A percentile compares a stretch with the other conserved stretches of the same genome.
These are phyloP conservation scores for Phortica variegata DNA, from an alignment of 1,140 invertebrate species.

Conservation along the genomic window DNA sequence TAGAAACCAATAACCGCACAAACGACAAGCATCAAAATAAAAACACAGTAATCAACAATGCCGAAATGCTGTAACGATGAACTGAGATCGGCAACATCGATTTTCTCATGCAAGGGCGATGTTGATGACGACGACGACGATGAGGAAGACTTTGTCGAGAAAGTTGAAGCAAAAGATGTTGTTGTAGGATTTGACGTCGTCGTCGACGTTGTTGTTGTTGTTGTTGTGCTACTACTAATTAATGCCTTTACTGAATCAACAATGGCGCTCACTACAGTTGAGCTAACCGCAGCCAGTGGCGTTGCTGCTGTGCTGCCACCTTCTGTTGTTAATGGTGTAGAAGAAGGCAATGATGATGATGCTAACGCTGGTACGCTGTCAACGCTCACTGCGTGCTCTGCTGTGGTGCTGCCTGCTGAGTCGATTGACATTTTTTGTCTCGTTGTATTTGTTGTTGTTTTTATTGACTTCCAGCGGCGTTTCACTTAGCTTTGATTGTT, in stretches of 20 bases:
- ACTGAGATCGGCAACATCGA: conserved; percentile 59
- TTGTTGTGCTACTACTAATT: conserved; percentile 41
- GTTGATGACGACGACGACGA: neutral
- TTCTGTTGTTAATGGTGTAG: conserved; percentile 3
- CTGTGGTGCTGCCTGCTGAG: conserved; percentile 5
- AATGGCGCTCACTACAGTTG: conserved; percentile 21
- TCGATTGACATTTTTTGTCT: conserved; percentile 35
- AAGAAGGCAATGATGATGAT: conserved; percentile 1
- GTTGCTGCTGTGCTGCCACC: neutral
- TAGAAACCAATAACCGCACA: conserved; percentile 71
- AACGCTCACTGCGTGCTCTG: conserved; percentile 3
- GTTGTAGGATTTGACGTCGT: neutral
- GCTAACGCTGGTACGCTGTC: conserved; percentile 6
- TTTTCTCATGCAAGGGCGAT: conserved; percentile 16
- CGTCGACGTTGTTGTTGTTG: conserved; percentile 19
- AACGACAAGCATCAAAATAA: conserved; percentile 68
- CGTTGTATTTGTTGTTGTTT: conserved; percentile 49
- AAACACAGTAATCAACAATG: conserved; percentile 68
- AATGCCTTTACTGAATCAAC: conserved; percentile 39
- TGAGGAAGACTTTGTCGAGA: conserved; percentile 4
- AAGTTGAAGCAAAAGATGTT: conserved; percentile 2
- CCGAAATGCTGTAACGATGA: conserved; percentile 65
- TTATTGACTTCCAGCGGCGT: conserved; percentile 48
- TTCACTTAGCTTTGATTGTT: conserved; percentile 36
- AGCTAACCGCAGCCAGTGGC: neutral